Evolutionary conservation across 2,797 vertebrate species (phyloP), one percentile per base, ranked within the genome.

Genomic region (Sebastes oblongus): DNA sequence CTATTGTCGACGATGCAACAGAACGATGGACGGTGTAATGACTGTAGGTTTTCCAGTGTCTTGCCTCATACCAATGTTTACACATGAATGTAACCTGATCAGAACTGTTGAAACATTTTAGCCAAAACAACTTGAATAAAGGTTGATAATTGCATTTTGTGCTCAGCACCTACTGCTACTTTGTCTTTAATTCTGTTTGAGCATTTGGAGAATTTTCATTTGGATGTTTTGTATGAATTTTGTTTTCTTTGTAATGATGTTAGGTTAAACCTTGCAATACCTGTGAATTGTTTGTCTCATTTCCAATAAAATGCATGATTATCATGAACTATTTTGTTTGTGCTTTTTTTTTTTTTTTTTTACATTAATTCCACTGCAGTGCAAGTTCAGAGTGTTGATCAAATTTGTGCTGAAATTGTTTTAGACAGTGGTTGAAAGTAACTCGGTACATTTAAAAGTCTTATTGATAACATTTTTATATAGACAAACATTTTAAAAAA

Each of bases 221-320:
- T 90, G 75, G 58, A 84, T 87, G 83, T 85, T 92, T 91, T 94
- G 78, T 93, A 93, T 77, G 67, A 78, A 34, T 10, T 56, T 78
- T 69, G 69, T 69, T 82, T 67, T 79, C 65, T 91, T 90, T 87
- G 66, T 88, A 86, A 89, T 79, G 77, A 88, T 66, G 67, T 85
- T 90, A 66, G 68, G 88, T 87, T 88, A 85, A 72, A 92, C 82
- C 85, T 91, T 89, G 80, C 89, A 91, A 91, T 90, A 91, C 84
- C 46, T 87, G 79, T 84, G 84, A 87, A 86, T 77, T 82, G 79
- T 93, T 78, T 90, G 87, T 88, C 84, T 88, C 81, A 86, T 95
- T 94, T 94, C 72, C 81, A 95, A 94, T 95, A 94, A 95, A 95
- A 94, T 88, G 93, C 92, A 95, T 92, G 93, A 90, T 85, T 85